Conservation (phyloP, 2,888 invertebrate genomes). For the Sinohyriopsis cumingii region DNA sequence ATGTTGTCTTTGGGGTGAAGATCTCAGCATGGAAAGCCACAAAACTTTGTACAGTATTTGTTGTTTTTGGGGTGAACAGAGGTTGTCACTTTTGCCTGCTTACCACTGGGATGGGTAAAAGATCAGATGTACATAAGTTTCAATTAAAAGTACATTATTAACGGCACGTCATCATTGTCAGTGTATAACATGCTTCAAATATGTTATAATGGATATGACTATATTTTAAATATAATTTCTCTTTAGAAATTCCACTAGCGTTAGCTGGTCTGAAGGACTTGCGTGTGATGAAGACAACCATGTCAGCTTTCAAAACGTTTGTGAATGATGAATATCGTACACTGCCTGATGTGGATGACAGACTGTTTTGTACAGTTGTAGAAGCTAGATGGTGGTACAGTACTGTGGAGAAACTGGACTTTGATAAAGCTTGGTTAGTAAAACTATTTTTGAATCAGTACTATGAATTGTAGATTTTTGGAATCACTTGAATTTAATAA, state of each 20-base stretch:
- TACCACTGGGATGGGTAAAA: too few species aligned
- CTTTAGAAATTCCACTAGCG: slow-evolving; percentile 29
- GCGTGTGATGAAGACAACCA: slow-evolving; percentile 85
- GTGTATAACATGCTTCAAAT: too few species aligned
- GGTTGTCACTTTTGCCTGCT: too few species aligned
- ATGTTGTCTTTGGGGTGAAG: too few species aligned
- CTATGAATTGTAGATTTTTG: neutral
- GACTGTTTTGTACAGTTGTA: slow-evolving; percentile 85
- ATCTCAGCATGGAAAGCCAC: too few species aligned
- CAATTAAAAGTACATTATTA: too few species aligned
- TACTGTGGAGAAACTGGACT: slow-evolving; percentile 79
- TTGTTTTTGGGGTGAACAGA: too few species aligned
- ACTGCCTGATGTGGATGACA: slow-evolving; percentile 82
- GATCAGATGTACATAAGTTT: too few species aligned
- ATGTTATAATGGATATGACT: too few species aligned
- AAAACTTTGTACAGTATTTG: too few species aligned
- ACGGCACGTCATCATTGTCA: too few species aligned
- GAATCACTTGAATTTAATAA: neutral
- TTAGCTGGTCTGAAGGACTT: slow-evolving; percentile 79
- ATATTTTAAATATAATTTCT: neutral
- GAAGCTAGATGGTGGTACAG: slow-evolving; percentile 84
- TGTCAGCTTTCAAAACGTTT: slow-evolving; percentile 86
- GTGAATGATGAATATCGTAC: slow-evolving; percentile 86
- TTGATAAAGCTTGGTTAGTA: slow-evolving; percentile 79
- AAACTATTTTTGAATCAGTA: neutral